Conservation (phyloP, 2,797 vertebrate genomes). For the Scolopax rusticola region DNA sequence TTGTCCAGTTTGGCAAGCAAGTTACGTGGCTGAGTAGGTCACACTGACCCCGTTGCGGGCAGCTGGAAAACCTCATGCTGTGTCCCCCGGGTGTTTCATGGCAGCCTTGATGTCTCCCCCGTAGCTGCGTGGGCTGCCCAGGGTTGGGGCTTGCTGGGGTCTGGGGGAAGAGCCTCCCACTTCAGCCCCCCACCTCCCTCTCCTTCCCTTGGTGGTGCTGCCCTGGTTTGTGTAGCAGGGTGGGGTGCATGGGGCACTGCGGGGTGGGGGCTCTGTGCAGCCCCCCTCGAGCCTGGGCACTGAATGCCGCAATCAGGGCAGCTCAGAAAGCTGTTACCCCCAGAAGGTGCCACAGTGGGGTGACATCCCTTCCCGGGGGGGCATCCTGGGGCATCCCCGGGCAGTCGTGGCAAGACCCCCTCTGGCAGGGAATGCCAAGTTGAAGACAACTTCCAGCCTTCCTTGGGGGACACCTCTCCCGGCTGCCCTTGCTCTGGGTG, state of each 20-base stretch:
- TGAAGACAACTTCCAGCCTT: background rate
- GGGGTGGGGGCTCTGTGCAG: background rate
- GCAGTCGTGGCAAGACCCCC: accelerated
- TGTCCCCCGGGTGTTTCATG: accelerated
- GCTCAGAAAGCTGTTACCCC: background rate
- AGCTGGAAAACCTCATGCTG: accelerated
- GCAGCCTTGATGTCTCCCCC: background rate
- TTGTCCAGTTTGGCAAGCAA: constrained; percentile 24
- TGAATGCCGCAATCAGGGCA: accelerated
- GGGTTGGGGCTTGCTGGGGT: background rate
- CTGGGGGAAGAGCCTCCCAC: no score
- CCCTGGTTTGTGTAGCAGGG: background rate
- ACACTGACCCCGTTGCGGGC: background rate
- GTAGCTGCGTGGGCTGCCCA: accelerated
- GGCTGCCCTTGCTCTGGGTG: background rate
- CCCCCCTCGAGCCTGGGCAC: accelerated
- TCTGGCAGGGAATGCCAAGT: background rate
- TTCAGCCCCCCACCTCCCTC: background rate
- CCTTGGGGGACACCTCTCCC: background rate
- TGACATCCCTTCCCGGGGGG: background rate
- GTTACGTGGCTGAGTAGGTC: constrained; percentile 15
- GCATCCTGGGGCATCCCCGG: no score
- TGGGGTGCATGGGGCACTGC: accelerated
- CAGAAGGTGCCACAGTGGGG: background rate
- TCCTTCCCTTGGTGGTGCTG: background rate